Evolutionary conservation across 2,888 invertebrate genomes (phyloP), one percentile per base, ranked within the genome.

Genomic region (Drosophila multiciliata): DNA sequence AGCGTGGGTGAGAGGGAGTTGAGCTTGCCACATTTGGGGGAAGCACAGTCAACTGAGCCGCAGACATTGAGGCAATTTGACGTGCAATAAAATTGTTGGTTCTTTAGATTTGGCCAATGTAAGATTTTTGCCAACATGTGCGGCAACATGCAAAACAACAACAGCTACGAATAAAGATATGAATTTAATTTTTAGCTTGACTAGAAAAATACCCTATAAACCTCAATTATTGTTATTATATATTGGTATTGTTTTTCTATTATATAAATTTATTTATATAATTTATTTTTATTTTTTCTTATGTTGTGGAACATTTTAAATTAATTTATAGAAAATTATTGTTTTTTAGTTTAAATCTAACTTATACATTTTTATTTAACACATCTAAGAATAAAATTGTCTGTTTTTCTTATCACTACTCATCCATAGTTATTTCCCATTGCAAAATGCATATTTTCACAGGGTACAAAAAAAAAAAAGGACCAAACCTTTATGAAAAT

Each of bases 21-120:
- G 29, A n/a, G 38, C 17, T 23, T 5, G 40, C 29, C 29, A 29
- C 11, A 32, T 3, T 3, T 0, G 3, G 12, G 1, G 8, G 49
- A 45, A 48, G 55, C 63, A 75, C 61, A 78, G 76, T 49, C 71
- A 73, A 70, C 72, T 78, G 79, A 66, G 76, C 55, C 66, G 75
- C 72, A 81, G 72, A 72, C 71, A 60, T 35, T 60, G 48, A 70
- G 75, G 69, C 78, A 73, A 80, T 73, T 78, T 80, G 86, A 87
- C 73, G 83, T 74, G 86, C 90, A 87, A 86, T 86, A 86, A 87
- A 86, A 86, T 72, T 74, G 75, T 75, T 72, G 67, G 79, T 66
- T 73, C 84, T 78, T 73, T 73, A 50, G 68, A 69, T 80, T 78
- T 68, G 42, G 49, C 64, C 55, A 55, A 71, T 58, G 55, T 60